A percentile compares a stretch with the other conserved stretches of the same genome.
Conservation (phyloP, 2,797 vertebrate genomes). For the Catamblyrhynchus diadema region DNA sequence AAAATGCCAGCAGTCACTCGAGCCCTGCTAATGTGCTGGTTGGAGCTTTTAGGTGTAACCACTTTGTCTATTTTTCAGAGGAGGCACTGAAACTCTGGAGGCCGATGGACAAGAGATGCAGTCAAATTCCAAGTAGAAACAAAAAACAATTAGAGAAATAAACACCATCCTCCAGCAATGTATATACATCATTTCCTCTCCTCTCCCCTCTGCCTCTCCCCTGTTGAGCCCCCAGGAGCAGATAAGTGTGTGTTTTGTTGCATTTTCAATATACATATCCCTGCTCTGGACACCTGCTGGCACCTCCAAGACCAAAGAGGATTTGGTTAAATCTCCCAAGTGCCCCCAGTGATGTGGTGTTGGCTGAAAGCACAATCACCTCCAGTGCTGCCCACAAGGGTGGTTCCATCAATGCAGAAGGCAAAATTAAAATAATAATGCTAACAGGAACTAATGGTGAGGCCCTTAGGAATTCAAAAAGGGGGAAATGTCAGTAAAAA, state of each 20-base stretch:
- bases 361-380: not conserved
- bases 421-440: not conserved
- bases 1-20: not conserved
- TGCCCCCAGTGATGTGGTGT: accelerated
- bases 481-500: not conserved
- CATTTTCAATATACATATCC: not conserved
- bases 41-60: not conserved
- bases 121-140: not conserved
- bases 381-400: accelerated
- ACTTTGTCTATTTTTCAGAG: not conserved
- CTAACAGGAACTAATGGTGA: not conserved
- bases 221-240: accelerated
- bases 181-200: not conserved
- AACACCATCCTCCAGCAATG: not conserved
- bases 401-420: not conserved
- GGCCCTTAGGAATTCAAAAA: not conserved
- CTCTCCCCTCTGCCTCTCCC: not conserved
- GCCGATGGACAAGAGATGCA: not conserved
- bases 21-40: not conserved
- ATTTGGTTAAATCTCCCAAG: not conserved
- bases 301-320: not conserved
- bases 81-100: not conserved
- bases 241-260: not conserved
- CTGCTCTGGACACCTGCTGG: not conserved
- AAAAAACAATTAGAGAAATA: not conserved